Base-by-base conservation (phyloP, 2,888 invertebrate species). In the Spatulosminthurus flaviceps region DNA sequence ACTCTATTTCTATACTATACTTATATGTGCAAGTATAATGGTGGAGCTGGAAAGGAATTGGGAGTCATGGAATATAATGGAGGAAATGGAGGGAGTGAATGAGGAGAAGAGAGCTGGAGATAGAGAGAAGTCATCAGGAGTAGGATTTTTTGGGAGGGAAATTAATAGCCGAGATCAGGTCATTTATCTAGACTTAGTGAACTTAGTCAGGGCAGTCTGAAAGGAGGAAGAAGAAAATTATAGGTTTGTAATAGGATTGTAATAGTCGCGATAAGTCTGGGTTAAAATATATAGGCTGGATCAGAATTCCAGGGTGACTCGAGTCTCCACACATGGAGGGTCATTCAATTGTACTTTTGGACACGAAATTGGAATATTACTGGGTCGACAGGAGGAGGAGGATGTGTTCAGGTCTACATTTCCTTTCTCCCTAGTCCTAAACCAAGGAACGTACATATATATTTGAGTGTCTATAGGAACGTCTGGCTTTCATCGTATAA, bases 91-190 rank as follows among this genome's bases (percentile, higher is more conserved):
- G 24, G 64, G 24, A 64, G 16, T 4, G 64, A 24, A 16, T 24
- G 64, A 9, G 64, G 24, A 64, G 5, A 24, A 24, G 64, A 16
- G 24, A 64, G 24, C 24, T 22, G 24, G 64, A 64, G 64, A 64
- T 26, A 64, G 64, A 22, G n/a, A 64, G 64, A 64, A 26, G n/a
- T 51, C 51, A 51, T 51, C 51, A 19, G n/a, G 64, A 64, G 64
- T 24, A 24, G 21, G 64, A 64, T 70, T 70, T 70, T 34, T 34
- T 70, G 42, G 70, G 29, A 7, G 21, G 69, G 34, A 74, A 74
- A 74, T 74, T 74, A 74, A 74, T 74, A 74, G 74, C 64, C 34
- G 13, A 74, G 70, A 74, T 61, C 74, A 28, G 60, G 74, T 74
- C 61, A 34, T 74, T 74, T 61, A 74, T 74, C 60, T 74, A 26